These are phyloP conservation scores for Megalonaias nervosa DNA, from an alignment of 1,140 invertebrate genomes.

Conservation along the genomic window DNA sequence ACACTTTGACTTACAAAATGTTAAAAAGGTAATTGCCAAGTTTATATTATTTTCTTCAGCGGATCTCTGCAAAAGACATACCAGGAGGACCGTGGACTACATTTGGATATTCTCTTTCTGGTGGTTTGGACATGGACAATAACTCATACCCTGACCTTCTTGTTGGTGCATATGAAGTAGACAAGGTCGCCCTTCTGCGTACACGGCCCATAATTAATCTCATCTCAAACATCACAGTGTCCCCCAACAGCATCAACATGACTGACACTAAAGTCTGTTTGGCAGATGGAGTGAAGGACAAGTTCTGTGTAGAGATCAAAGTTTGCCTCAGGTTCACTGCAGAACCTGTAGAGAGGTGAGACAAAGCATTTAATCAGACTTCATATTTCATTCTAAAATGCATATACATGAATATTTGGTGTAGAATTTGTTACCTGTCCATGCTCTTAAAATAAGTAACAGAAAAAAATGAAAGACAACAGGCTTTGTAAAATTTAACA, in stretches of 20 bases:
- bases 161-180: conserved; percentile 62
- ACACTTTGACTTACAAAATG: no score
- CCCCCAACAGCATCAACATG: conserved; percentile 41
- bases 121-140: conserved; percentile 62
- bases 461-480: no score
- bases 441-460: no score
- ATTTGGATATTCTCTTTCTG: conserved; percentile 64
- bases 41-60: conserved; percentile 39
- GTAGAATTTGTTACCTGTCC: no score
- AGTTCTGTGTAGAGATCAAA: conserved; percentile 46
- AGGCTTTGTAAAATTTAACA: no score
- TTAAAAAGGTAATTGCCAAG: no score
- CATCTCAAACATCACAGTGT: conserved; percentile 29
- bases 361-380: not conserved
- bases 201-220: conserved; percentile 82
- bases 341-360: conserved; percentile 47
- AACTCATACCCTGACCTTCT: conserved; percentile 67
- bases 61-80: conserved; percentile 55
- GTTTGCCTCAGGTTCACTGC: conserved; percentile 56
- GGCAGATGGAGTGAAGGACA: conserved; percentile 12
- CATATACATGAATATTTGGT: not conserved
- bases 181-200: conserved; percentile 72
- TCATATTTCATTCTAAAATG: no score
- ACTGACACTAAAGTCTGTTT: conserved; percentile 13
- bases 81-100: conserved; percentile 25